Evolutionary conservation across 2,113 vertebrate genomes (phyloP).

Genomic region (Catagonus wagneri): DNA sequence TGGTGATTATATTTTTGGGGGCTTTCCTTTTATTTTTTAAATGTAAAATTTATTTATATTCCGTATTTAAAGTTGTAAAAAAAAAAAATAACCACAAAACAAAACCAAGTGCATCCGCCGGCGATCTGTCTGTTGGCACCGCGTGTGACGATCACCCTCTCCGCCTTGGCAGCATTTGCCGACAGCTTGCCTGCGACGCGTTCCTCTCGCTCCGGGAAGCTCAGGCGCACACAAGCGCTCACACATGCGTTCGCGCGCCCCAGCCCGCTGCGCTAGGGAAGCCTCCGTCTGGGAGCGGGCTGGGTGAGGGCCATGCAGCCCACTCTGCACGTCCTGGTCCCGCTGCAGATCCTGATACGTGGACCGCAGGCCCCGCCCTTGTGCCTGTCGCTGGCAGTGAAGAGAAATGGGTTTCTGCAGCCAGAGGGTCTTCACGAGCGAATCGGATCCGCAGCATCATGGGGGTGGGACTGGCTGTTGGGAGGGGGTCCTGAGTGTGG

Average conservation of each 20-base stretch:
- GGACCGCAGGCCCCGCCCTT: background rate
- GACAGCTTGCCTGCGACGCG: conserved; percentile 58
- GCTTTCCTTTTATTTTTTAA: conserved; percentile 84
- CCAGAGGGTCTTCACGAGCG: background rate
- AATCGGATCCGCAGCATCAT: background rate
- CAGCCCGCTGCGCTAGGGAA: background rate
- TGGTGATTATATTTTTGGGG: conserved; percentile 86
- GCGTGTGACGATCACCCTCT: conserved; percentile 4
- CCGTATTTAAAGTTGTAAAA: conserved; percentile 90
- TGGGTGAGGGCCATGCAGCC: background rate
- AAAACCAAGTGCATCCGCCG: conserved; percentile 58
- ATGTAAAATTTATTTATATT: conserved; percentile 92
- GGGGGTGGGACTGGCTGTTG: background rate
- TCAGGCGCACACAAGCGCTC: fast-evolving
- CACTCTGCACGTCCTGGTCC: background rate
- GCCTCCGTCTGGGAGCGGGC: background rate
- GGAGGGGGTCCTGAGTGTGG: background rate
- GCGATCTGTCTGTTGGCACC: conserved; percentile 69
- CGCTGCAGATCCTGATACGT: fast-evolving
- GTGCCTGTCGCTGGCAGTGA: background rate
- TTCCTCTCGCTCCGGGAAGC: background rate
- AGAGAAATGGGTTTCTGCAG: background rate
- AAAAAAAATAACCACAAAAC: conserved; percentile 75
- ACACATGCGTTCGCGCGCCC: fast-evolving
- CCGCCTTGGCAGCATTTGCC: background rate